Evolutionary conservation across 2,888 invertebrate species (phyloP), one percentile per base, ranked within the genome.

Genomic region (Neocrepidodera transversa): DNA sequence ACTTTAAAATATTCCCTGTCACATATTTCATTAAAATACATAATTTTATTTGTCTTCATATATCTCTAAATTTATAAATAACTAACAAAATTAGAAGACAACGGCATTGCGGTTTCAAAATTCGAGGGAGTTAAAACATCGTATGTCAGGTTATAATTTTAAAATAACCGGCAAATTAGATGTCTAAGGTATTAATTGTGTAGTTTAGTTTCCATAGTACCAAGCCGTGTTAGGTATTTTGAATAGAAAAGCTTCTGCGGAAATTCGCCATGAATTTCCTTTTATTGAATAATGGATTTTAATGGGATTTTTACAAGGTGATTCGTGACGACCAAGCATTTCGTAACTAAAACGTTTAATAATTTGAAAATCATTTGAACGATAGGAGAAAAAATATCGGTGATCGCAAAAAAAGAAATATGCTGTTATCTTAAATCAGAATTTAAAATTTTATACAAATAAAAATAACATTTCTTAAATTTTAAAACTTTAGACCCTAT

Each of bases 181-280:
- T 62, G 69, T 69, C 68, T 73, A 66, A 71, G 67, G 67, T 60
- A 58, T 66, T 72, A 72, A 73, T 74, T 71, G 70, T 70, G 63
- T 64, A 64, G 66, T 66, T 67, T 60, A 54, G 63, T 58, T 62
- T 67, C 53, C 60, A 60, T 64, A 65, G 74, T 74, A 71, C 73
- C 74, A 74, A 63, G 64, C 73, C 60, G 74, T 74, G 72, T 72
- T 68, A 71, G 74, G 73, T 71, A 59, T 65, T 70, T 63, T 51
- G 42, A 61, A 56, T 35, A 47, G 60, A 60, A 56, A 40, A 49
- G 47, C 6, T 57, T 45, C 56, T 60, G 65, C 63, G 69, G 67
- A 67, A 69, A 64, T 63, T 67, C 56, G 52, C 61, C 63, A 60
- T 66, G 63, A 69, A 68, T 67, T 66, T 58, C 40, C 32, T 54